Base-by-base conservation (phyloP, 2,888 invertebrate species). In the Thereva nobilitata region DNA sequence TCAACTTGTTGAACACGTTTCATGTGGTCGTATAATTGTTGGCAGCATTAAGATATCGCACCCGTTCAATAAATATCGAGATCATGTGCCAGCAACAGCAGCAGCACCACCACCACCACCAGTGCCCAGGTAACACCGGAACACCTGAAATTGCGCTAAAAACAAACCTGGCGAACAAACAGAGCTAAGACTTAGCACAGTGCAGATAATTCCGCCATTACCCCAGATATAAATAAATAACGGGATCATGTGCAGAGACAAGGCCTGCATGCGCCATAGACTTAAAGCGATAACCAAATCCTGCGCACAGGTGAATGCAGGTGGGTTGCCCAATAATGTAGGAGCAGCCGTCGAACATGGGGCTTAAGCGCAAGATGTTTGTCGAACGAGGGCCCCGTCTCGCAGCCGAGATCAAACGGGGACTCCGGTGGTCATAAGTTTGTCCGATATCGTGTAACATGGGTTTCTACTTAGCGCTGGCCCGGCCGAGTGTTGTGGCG, bases 381-480 rank as follows among this genome's bases (percentile, higher is more conserved):
- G 64, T 64, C 67, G 67, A 67, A 65, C 50, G 55, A 49, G 63
- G 49, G 54, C 50, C 59, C 61, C 49, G 61, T 61, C n/a, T n/a
- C 50, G 41, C 45, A 55, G 38, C 38, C 38, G 47, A 64, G 40
- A 64, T 55, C 47, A 55, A 65, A 66, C 66, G 57, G 50, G 37
- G 41, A 50, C 23, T 23, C 71, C 72, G 75, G 72, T 74, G 75
- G 75, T 74, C 75, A 76, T 75, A 75, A 74, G 75, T 75, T 75
- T 74, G 72, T 75, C 72, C 72, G 75, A 75, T 75, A 76, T 74
- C 75, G 74, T 74, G 72, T 74, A 74, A 76, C 76, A 76, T 74
- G 75, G 73, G 74, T 76, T 76, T 76, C 74, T 76, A 76, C 76
- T 76, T 76, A 76, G 74, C 74, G 72, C 72, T 71, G 73, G 71